Percentiles rank a stretch among this genome's conserved stretches.
Conservation (phyloP, 1,140 invertebrate genomes). For the Lycorma delicatula region DNA sequence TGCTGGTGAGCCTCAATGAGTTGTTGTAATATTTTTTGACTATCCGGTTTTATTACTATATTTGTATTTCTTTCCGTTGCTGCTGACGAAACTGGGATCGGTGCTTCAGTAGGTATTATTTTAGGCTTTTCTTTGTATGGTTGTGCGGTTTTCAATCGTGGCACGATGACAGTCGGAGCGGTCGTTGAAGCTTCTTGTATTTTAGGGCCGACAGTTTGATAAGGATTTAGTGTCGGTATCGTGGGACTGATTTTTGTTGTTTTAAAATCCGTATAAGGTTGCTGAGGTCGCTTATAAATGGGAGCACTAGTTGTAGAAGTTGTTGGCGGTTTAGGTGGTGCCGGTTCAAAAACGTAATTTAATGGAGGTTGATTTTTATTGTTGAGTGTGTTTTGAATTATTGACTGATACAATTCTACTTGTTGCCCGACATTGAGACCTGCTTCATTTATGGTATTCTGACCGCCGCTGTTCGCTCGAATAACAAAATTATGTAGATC, state of each 20-base stretch:
- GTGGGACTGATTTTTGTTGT: neutral
- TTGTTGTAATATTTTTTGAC: conserved; percentile 24
- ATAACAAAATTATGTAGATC: neutral
- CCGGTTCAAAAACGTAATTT: neutral
- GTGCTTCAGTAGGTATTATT: conserved; percentile 10
- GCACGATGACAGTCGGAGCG: conserved; percentile 36
- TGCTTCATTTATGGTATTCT: neutral
- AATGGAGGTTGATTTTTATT: neutral
- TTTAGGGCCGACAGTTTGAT: neutral
- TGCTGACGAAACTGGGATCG: neutral
- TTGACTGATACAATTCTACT: neutral
- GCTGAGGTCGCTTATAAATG: too few relatives aligned
- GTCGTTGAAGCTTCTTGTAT: conserved; percentile 1
- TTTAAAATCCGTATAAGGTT: too few relatives aligned
- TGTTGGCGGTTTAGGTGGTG: conserved; percentile 12
- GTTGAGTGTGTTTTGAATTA: neutral
- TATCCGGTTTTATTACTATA: conserved; percentile 17
- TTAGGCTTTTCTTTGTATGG: conserved; percentile 13
- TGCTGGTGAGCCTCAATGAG: conserved; percentile 15
- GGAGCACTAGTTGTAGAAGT: too few relatives aligned
- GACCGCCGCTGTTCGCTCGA: neutral
- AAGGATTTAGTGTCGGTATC: conserved; percentile 7
- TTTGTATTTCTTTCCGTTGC: conserved; percentile 1
- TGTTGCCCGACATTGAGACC: neutral
- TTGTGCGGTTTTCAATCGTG: conserved; percentile 26